These are phyloP conservation scores for Drosophila pectinifera DNA, from an alignment of 1,140 invertebrate species.

Conservation along the genomic window DNA sequence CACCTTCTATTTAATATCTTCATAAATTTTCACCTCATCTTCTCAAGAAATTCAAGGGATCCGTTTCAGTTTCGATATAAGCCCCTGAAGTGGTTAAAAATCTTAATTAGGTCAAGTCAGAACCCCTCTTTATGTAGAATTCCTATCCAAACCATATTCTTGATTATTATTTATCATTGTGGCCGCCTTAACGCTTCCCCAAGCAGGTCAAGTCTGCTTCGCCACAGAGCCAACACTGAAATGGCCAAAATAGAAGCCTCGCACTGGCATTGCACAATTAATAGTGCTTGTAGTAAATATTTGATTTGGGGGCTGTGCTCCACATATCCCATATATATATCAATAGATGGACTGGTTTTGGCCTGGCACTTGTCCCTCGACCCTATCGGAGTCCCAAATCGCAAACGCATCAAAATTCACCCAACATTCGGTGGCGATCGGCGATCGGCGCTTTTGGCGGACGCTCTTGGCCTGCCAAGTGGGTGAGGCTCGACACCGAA, in stretches of 20 bases:
- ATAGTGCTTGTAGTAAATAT: no score
- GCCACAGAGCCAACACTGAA: slow-evolving; percentile 9
- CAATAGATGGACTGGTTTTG: slow-evolving; percentile 35
- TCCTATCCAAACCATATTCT: neutral
- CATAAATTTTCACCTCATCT: neutral
- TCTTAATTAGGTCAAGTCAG: neutral
- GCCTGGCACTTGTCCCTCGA: slow-evolving; percentile 34
- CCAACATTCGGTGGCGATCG: slow-evolving; percentile 51
- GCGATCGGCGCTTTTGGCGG: slow-evolving; percentile 50
- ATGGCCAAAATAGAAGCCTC: slow-evolving; percentile 36
- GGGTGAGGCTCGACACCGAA: slow-evolving; percentile 28
- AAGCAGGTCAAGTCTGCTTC: slow-evolving; percentile 5
- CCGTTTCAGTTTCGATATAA: neutral
- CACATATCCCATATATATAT: slow-evolving; percentile 46
- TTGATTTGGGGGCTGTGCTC: slow-evolving; percentile 57
- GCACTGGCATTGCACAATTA: slow-evolving; percentile 48
- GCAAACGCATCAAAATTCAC: slow-evolving; percentile 69
- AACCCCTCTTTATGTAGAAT: neutral
- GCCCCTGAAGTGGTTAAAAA: neutral
- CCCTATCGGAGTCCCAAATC: slow-evolving; percentile 59
- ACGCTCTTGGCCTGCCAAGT: slow-evolving; percentile 67
- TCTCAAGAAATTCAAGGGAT: neutral
- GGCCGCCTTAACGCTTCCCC: neutral
- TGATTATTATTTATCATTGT: no score
- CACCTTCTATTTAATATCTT: no score